Evolutionary conservation across 2,888 invertebrate species (phyloP).

Genomic region (Bimastos eiseni): DNA sequence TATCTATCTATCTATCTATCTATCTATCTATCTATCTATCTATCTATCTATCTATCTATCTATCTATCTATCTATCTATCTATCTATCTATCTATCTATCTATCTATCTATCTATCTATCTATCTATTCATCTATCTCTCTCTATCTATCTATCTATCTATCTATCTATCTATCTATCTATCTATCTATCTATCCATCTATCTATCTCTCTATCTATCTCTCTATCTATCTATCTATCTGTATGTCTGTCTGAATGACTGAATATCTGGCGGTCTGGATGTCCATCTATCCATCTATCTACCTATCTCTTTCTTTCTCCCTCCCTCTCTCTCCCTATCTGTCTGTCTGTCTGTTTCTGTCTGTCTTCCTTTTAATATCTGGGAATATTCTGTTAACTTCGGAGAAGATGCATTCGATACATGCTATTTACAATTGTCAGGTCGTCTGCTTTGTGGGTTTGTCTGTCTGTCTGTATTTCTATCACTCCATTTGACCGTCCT

Average conservation of each 20-base stretch:
- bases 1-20: slow-evolving; percentile 8
- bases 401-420: neutral
- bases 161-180: too few species aligned
- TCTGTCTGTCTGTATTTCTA: neutral
- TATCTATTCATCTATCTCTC: too few species aligned
- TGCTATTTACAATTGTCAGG: neutral
- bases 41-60: neutral
- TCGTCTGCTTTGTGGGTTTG: neutral
- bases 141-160: too few species aligned
- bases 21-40: neutral
- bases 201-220: too few species aligned
- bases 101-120: slow-evolving; percentile 22
- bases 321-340: neutral
- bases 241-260: neutral
- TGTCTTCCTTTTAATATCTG: neutral
- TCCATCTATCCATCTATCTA: neutral
- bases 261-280: neutral
- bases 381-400: neutral
- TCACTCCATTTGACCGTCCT: too few species aligned
- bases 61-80: neutral
- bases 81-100: neutral
- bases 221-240: too few species aligned
- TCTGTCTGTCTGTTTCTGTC: neutral
- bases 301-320: neutral
- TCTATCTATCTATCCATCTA: too few species aligned